phyloP scores from a whole-genome alignment of 2,888 invertebrate species.

The Troides oblongomaculatus region DNA sequence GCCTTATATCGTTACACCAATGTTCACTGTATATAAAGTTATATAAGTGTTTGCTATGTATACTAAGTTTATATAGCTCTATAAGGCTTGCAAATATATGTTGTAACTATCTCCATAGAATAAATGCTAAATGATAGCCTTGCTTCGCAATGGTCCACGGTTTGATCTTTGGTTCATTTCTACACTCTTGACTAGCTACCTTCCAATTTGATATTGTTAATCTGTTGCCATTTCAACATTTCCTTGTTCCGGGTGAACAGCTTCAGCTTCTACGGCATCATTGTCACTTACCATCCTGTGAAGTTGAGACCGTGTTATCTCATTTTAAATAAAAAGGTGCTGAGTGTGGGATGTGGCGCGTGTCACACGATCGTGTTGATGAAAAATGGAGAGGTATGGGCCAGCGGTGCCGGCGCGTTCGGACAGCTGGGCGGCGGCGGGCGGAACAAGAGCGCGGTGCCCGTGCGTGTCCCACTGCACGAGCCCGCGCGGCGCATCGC shows the following conservation, averaged over 20 bases:
- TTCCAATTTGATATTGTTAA: too few species aligned
- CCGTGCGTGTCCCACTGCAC: constrained; percentile 66
- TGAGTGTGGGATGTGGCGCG: constrained; percentile 81
- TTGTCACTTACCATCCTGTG: not conserved
- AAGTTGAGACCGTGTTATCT: not conserved
- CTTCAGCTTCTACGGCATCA: not conserved
- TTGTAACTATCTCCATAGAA: too few species aligned
- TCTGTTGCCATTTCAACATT: too few species aligned
- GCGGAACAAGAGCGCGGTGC: constrained; percentile 81
- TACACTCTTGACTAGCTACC: too few species aligned
- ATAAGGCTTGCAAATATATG: too few species aligned
- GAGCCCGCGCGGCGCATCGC: constrained; percentile 70
- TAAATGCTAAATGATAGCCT: too few species aligned
- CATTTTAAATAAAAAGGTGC: constrained; percentile 45
- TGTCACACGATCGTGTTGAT: constrained; percentile 87
- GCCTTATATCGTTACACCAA: too few species aligned
- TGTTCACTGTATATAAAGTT: too few species aligned
- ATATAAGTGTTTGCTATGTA: too few species aligned
- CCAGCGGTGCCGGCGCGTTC: constrained; percentile 87
- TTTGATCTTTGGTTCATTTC: too few species aligned
- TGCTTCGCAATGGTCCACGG: too few species aligned
- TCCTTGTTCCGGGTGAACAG: not conserved
- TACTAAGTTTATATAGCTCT: too few species aligned
- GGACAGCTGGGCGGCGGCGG: constrained; percentile 85
- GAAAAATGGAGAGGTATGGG: constrained; percentile 84